Evolutionary conservation across 53 echinoderm and acorn worm species (phyloP).

Genomic region (Arbacia lixula): DNA sequence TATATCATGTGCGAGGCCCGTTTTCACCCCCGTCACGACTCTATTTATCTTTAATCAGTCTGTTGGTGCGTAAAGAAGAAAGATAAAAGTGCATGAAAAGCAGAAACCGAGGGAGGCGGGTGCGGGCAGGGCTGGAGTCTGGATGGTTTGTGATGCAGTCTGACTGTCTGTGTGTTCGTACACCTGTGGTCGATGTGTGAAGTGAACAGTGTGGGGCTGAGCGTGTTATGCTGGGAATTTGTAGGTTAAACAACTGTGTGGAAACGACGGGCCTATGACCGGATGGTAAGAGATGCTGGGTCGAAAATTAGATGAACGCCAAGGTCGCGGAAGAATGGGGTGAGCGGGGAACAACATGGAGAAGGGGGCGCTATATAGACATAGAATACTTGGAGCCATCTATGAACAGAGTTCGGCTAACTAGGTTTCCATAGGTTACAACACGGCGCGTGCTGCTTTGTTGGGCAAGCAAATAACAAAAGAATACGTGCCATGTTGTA

Average conservation of each 20-base stretch:
- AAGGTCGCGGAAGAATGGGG: not conserved
- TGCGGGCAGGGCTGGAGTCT: not conserved
- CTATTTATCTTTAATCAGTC: constrained; percentile 25
- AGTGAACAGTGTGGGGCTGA: constrained; percentile 14
- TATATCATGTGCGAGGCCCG: constrained; percentile 13
- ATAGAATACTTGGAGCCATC: no score
- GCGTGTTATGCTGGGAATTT: constrained; percentile 2
- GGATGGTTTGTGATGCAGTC: not conserved
- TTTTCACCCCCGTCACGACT: constrained; percentile 24
- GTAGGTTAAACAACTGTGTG: not conserved
- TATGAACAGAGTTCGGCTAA: no score
- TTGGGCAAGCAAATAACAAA: no score
- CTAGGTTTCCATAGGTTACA: no score
- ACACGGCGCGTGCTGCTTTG: no score
- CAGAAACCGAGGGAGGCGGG: not conserved
- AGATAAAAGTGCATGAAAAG: constrained; percentile 1
- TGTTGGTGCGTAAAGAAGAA: constrained; percentile 14
- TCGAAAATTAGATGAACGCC: not conserved
- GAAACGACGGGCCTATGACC: constrained; percentile 13
- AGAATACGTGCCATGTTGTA: no score
- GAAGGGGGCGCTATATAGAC: no score
- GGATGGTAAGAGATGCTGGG: not conserved
- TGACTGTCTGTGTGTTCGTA: no score
- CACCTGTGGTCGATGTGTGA: constrained; percentile 30
- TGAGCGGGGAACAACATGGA: no score